Conservation (phyloP, 1,140 invertebrate genomes). For the Onthophagus taurus region DNA sequence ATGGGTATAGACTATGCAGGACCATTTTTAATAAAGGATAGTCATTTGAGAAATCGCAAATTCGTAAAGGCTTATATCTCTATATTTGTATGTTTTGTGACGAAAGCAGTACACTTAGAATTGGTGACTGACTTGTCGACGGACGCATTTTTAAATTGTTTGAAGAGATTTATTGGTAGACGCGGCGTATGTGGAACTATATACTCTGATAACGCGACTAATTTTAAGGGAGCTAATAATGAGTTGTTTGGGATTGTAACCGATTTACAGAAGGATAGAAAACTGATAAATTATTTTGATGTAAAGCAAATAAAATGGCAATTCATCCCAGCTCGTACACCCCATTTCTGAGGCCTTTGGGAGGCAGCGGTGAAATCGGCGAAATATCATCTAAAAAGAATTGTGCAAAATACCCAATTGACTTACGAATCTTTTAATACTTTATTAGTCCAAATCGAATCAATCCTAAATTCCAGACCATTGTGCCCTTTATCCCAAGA, state of each 20-base stretch:
- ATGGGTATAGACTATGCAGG: constrained; percentile 23
- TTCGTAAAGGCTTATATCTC: constrained; percentile 1
- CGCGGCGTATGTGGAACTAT: constrained; percentile 19
- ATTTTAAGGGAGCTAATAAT: constrained; percentile 10
- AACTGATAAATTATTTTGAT: not conserved
- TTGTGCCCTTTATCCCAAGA: constrained; percentile 21
- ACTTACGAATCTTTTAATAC: constrained; percentile 25
- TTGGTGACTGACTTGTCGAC: constrained; percentile 18
- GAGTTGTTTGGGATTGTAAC: not conserved
- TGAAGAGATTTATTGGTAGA: constrained; percentile 25
- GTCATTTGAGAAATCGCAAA: not conserved
- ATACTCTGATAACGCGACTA: constrained; percentile 19
- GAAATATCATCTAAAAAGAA: constrained; percentile 21
- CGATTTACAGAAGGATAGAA: not conserved
- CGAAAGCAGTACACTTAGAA: constrained; percentile 28
- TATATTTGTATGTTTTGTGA: constrained; percentile 27
- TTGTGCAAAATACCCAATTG: constrained; percentile 14
- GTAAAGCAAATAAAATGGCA: constrained; percentile 17
- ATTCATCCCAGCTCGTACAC: constrained; percentile 23
- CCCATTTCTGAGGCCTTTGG: constrained; percentile 29
- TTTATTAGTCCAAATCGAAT: constrained; percentile 20
- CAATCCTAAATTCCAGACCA: constrained; percentile 21
- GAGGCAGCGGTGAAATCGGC: constrained; percentile 22
- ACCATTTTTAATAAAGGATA: constrained; percentile 15
- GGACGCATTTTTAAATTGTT: constrained; percentile 22